Conservation (phyloP, 1,140 invertebrate species). For the Drosophila sulfurigaster region DNA sequence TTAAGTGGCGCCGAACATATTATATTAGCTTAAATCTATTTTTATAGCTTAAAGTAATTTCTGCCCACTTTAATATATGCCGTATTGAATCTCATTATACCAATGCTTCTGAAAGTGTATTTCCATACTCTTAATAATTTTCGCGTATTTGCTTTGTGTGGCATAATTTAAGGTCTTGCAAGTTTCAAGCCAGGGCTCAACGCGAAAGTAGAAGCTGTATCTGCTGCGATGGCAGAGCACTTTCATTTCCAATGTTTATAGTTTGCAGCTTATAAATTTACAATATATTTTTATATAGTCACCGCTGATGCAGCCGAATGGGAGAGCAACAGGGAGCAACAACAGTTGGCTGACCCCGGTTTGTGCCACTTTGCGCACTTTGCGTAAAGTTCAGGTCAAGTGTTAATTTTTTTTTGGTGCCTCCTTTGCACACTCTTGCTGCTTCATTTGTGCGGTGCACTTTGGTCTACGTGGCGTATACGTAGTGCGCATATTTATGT, state of each 20-base stretch:
- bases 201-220: background rate
- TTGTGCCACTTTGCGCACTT: slow-evolving; percentile 23
- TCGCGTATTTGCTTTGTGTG: slow-evolving; percentile 18
- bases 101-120: background rate
- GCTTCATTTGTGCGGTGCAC: slow-evolving; percentile 24
- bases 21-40: too few relatives aligned
- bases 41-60: too few relatives aligned
- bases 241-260: slow-evolving; percentile 38
- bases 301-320: slow-evolving; percentile 8
- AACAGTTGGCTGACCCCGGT: slow-evolving; percentile 12
- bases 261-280: slow-evolving; percentile 55
- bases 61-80: background rate
- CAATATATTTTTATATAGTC: slow-evolving; percentile 59
- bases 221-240: background rate
- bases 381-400: slow-evolving; percentile 64
- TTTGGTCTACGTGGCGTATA: slow-evolving; percentile 13
- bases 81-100: background rate
- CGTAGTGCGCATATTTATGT: slow-evolving; percentile 52
- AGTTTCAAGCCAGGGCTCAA: background rate
- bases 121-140: slow-evolving; percentile 19
- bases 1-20: too few relatives aligned
- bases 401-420: slow-evolving; percentile 57
- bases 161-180: slow-evolving; percentile 9
- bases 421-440: background rate
- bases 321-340: background rate